Evolutionary conservation across 2,888 invertebrate species (phyloP), one percentile per base, ranked within the genome.

Genomic region (Tetropium fuscum): DNA sequence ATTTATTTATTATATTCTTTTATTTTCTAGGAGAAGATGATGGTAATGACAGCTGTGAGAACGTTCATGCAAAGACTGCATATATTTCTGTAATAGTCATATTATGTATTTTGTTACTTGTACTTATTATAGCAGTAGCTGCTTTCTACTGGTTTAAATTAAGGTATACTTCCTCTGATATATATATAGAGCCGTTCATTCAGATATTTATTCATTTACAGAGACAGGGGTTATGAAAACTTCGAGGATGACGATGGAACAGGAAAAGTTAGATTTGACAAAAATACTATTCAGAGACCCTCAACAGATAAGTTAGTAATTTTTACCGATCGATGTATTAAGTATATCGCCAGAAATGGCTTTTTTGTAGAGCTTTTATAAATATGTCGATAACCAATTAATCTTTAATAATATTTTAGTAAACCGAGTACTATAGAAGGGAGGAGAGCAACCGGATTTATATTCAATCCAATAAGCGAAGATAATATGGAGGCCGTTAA

Each of bases 81-180:
- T 73, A 74, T 36, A 73, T 80, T 13, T 74, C 72, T 10, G 77
- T 74, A n/a, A 72, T 80, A 7, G 68, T 75, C 1, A 69, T 80
- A 34, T 60, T 81, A 25, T 71, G 73, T n/a, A 69, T 73, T 6
- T 44, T 78, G 15, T 58, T 80, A 20, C 66, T 73, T 7, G 51
- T 72, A 2, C 44, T 73, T 8, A 63, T 80, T n/a, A 60, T 69
- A 27, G 79, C 69, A 57, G 69, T 68, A n/a, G 55, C 68, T 20
- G 69, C 65, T n/a, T 75, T 73, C 40, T 80, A 77, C 69, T 75
- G 64, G 22, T 69, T 74, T 8, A 74, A 70, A 67, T 55, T 78
- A 41, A 74, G 74, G 76, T 77, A 67, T 62, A 53, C 22, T 13
- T 6, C 13, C 13, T 41, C n/a, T 5, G 27, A 27, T 2, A 8